These are phyloP conservation scores for Himalopsyche kuldschensis DNA, from an alignment of 2,888 invertebrate species.

Conservation along the genomic window DNA sequence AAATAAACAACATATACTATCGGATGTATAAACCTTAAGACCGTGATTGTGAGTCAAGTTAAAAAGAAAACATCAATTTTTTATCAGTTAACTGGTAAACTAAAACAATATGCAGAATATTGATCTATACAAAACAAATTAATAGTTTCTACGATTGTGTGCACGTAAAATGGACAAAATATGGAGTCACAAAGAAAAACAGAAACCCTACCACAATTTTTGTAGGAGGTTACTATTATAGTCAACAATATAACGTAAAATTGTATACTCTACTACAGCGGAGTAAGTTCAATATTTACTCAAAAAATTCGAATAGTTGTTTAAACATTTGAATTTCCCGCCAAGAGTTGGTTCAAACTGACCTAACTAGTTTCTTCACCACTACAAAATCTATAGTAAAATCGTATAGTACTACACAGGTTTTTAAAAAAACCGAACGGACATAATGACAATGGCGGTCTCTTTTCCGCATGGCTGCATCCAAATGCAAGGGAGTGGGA, in stretches of 20 bases:
- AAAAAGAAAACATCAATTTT: no score
- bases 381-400: background rate
- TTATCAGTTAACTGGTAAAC: no score
- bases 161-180: no score
- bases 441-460: background rate
- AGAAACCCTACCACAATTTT: no score
- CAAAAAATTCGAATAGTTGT: background rate
- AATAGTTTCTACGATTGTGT: no score
- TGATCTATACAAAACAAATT: no score
- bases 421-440: background rate
- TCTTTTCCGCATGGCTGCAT: background rate
- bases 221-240: background rate
- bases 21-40: no score
- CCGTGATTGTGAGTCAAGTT: no score
- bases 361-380: background rate
- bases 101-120: no score
- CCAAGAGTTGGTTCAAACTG: background rate
- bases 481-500: background rate
- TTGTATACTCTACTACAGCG: background rate
- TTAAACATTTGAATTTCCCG: background rate
- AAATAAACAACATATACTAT: no score
- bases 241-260: background rate
- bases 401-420: background rate
- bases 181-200: no score
- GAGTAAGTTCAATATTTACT: background rate